Conservation (phyloP, 2,797 vertebrate species). For the Psittacula derbiana region DNA sequence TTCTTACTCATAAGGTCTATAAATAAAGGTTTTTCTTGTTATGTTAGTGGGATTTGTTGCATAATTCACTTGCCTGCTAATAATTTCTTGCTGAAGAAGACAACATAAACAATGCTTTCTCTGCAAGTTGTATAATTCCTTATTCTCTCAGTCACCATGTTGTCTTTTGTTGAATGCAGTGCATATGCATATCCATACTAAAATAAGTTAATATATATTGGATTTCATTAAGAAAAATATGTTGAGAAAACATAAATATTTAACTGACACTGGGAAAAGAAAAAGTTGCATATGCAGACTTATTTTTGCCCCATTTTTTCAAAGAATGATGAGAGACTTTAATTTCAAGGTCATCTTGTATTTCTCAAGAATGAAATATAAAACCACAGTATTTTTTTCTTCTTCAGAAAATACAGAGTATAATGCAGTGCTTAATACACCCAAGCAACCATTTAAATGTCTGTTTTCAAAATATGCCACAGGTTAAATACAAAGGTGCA, state of each 20-base stretch:
- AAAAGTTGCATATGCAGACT: not conserved
- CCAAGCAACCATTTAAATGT: not conserved
- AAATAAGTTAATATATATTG: not conserved
- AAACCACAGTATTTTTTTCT: not conserved
- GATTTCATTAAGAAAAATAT: slow-evolving; percentile 6
- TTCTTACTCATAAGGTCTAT: not conserved
- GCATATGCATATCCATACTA: not conserved
- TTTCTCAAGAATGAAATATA: not conserved
- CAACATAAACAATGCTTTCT: not conserved
- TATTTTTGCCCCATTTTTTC: not conserved
- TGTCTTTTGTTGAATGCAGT: not conserved
- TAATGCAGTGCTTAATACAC: not conserved
- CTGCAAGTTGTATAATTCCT: not conserved
- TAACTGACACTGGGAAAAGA: slow-evolving; percentile 6
- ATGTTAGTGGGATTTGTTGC: not conserved
- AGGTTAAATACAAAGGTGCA: not conserved
- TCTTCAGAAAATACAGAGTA: not conserved
- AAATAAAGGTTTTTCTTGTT: not conserved
- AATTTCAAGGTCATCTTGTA: not conserved
- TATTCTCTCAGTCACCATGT: not conserved
- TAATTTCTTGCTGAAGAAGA: not conserved
- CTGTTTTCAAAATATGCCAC: not conserved
- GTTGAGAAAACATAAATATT: slow-evolving; percentile 35
- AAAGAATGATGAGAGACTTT: not conserved
- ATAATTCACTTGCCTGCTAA: not conserved